Base-by-base conservation (phyloP, 2,113 vertebrate species). In the Carassius auratus region DNA sequence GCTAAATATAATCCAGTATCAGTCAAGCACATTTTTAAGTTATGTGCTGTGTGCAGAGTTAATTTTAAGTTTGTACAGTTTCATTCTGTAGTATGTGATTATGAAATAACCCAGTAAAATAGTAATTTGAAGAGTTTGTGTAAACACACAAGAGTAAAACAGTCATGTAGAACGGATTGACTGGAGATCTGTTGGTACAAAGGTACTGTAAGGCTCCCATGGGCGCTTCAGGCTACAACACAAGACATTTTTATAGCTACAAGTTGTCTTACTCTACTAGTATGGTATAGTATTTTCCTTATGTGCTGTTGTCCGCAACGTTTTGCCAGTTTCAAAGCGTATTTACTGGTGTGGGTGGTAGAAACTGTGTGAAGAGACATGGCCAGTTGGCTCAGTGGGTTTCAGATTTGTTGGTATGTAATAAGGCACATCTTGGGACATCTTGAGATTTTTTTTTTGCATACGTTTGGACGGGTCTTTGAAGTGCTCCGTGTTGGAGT, bases 401-500 rank as follows among this genome's bases (percentile, higher is more conserved):
- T 86, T 76, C 83, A 87, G 69, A 74, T 4, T 21, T 84, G 84
- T 81, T 30, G 21, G 68, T 85, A 55, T 66, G 76, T 89, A 64
- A 69, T 81, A 82, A 55, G 78, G 59, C 8, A 10, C 66, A 81
- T 30, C 30, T 30, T 30, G 84, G 57, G 12, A 71, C 62, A 87
- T 89, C 86, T 82, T 80, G 9, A 59, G 76, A 48, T 12, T 73
- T 74, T 13, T 21, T 71, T 2, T 38, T 38, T 69, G 74, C 77
- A 6, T 13, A 42, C 36, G 42, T 76, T 80, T 79, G 88, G 88
- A 91, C 90, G 83, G 81, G 86, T 89, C 91, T 93, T 92, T 92
- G 90, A 93, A 92, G 92, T 91, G 71, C 81, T 89, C 59, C 26
- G 73, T 91, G 91, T 92, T 86, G 88, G 86, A 85, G 86, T 77